phyloP scores from a whole-genome alignment of 30 jellyfish, hydroid and myxozoan species.

The Sanderia malayensis region DNA sequence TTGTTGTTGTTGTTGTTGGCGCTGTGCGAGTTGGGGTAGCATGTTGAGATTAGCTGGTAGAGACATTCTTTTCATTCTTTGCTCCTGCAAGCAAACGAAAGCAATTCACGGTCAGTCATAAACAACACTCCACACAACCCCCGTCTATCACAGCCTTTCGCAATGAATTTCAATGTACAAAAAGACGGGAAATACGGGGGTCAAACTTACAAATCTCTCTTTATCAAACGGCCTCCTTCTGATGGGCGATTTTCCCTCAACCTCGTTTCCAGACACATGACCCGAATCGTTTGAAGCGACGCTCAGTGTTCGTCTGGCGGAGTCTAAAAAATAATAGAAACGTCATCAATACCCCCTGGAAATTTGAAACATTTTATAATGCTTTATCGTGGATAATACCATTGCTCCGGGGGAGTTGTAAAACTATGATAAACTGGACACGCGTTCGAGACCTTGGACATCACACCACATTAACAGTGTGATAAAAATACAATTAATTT shows the following conservation, averaged over 20 bases:
- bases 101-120: background rate
- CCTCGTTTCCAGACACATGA: slow-evolving; percentile 90
- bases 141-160: background rate
- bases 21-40: slow-evolving; percentile 69
- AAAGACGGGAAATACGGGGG: no score
- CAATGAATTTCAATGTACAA: no score
- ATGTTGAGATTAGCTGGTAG: slow-evolving; percentile 95
- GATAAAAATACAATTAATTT: no score
- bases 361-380: no score
- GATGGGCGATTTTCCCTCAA: slow-evolving; percentile 81
- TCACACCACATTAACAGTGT: no score
- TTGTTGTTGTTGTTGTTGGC: slow-evolving; percentile 54
- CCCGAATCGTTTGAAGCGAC: slow-evolving; percentile 99
- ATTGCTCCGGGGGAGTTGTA: no score
- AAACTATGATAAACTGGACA: no score
- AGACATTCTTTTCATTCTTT: slow-evolving; percentile 94
- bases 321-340: background rate
- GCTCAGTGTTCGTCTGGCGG: slow-evolving; percentile 85
- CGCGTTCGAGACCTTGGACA: no score
- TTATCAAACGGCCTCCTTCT: slow-evolving; percentile 80
- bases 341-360: no score
- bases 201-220: slow-evolving; percentile 85
- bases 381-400: no score
- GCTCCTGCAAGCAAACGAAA: slow-evolving; percentile 59
- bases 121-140: no score